phyloP scores from a whole-genome alignment of 2,797 vertebrate species.

The Aphelocoma californica region DNA sequence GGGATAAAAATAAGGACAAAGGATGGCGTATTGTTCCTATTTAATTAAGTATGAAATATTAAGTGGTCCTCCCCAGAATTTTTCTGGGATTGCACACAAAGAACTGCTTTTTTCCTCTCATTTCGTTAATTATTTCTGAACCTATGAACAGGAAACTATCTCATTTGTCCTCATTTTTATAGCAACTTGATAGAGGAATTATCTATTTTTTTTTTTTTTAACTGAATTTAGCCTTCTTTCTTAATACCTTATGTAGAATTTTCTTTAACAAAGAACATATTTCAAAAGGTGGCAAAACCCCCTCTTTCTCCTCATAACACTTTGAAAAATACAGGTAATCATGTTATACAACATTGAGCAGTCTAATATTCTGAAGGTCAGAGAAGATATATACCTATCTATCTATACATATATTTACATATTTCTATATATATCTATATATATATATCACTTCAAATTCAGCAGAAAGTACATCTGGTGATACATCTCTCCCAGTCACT shows the following conservation, averaged over 20 bases:
- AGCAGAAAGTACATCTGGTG: not conserved
- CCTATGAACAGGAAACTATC: not conserved
- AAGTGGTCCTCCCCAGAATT: not conserved
- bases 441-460: not conserved
- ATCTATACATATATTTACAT: not conserved
- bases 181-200: rapidly evolving
- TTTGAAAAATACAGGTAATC: not conserved
- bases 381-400: not conserved
- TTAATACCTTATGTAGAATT: not conserved
- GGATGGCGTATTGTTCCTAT: not conserved
- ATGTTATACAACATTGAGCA: not conserved
- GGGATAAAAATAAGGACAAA: not conserved
- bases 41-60: not conserved
- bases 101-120: rapidly evolving
- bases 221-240: not conserved
- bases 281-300: not conserved
- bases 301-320: not conserved
- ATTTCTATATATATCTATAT: no score
- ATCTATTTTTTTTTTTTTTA: not conserved
- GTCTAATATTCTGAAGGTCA: not conserved
- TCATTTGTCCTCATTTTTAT: not conserved
- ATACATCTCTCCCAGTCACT: not conserved
- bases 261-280: not conserved
- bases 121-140: not conserved
- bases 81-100: not conserved